Evolutionary conservation across 2,797 vertebrate species (phyloP).

Genomic region (Limosa lapponica): DNA sequence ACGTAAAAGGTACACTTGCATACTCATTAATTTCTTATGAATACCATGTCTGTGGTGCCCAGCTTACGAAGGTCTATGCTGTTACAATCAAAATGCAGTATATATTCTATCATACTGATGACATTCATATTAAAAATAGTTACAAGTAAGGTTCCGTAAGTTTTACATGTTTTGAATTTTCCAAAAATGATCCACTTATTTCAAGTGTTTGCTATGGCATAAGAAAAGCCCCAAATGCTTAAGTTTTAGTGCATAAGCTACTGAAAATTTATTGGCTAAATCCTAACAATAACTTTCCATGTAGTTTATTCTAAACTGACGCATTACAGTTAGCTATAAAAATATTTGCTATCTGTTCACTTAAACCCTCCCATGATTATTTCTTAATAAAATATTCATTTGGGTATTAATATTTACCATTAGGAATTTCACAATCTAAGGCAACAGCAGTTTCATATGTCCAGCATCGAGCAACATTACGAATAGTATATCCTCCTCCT

Average conservation of each 20-base stretch:
- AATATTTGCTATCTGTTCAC: not conserved
- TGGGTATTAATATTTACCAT: conserved; percentile 77
- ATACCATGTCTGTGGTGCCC: not conserved
- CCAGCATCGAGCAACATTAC: conserved; percentile 86
- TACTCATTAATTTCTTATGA: not conserved
- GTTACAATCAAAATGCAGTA: not conserved
- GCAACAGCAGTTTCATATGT: conserved; percentile 86
- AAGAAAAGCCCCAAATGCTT: not conserved
- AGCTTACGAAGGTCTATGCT: not conserved
- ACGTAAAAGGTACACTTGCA: not conserved
- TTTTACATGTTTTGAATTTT: not conserved
- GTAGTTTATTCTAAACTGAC: not conserved
- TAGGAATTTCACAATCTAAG: conserved; percentile 88
- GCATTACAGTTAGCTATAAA: not conserved
- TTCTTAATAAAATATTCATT: not conserved
- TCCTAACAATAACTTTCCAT: not conserved
- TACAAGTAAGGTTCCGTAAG: not conserved
- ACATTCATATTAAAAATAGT: not conserved
- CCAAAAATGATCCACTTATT: not conserved
- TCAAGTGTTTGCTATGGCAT: not conserved
- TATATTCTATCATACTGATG: not conserved
- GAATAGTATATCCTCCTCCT: conserved; percentile 85
- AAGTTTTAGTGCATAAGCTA: not conserved
- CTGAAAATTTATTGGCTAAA: not conserved
- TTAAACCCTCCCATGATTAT: not conserved